Percentiles rank a stretch among this genome's conserved stretches.
Conservation (phyloP, 2,797 vertebrate genomes). For the Cetoscarus ocellatus region DNA sequence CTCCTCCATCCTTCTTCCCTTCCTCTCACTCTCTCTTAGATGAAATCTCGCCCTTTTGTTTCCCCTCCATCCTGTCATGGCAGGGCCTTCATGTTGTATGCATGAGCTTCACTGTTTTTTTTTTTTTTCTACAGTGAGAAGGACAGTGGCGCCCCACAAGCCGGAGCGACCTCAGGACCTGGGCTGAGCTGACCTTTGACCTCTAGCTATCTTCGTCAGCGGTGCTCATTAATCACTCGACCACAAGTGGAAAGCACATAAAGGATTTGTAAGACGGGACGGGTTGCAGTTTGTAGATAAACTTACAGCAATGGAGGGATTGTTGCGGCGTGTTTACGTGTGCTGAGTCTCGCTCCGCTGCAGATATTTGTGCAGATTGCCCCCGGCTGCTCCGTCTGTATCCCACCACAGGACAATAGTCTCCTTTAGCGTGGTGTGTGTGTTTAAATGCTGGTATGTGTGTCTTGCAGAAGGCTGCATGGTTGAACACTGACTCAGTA, state of each 20-base stretch:
- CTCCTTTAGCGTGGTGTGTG: slow-evolving; percentile 61
- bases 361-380: slow-evolving; percentile 71
- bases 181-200: slow-evolving; percentile 60
- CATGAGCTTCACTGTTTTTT: slow-evolving; percentile 69
- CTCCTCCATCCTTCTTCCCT: slow-evolving; percentile 60
- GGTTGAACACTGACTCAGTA: slow-evolving; percentile 67
- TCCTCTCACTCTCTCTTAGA: slow-evolving; percentile 64
- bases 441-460: slow-evolving; percentile 25
- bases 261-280: slow-evolving; percentile 30
- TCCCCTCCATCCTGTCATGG: slow-evolving; percentile 73
- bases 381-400: slow-evolving; percentile 56
- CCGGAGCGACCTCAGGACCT: slow-evolving; percentile 41
- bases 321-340: slow-evolving; percentile 15
- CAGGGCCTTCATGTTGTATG: slow-evolving; percentile 78
- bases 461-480: slow-evolving; percentile 42
- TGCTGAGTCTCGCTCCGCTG: slow-evolving; percentile 32
- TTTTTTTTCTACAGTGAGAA: slow-evolving; percentile 64
- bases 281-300: slow-evolving; percentile 25
- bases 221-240: slow-evolving; percentile 60
- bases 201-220: slow-evolving; percentile 34
- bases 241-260: slow-evolving; percentile 25
- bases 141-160: slow-evolving; percentile 56
- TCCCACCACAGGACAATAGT: slow-evolving; percentile 71
- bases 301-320: slow-evolving; percentile 25
- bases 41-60: slow-evolving; percentile 79